Base-by-base conservation (phyloP, 1,140 invertebrate genomes). In the Calephelis nemesis region DNA sequence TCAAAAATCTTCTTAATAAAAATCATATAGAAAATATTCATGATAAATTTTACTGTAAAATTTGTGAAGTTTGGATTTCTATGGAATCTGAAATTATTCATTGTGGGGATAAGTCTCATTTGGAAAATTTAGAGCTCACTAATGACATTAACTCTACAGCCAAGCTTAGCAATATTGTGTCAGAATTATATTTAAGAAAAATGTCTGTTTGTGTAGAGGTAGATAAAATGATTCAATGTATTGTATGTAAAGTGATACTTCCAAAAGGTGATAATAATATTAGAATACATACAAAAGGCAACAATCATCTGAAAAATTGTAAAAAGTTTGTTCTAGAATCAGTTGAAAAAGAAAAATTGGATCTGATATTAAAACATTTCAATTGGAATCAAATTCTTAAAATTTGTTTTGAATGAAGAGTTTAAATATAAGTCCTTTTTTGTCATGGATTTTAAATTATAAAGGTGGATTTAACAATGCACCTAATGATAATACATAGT, bases 31-130 rank as follows among this genome's bases (percentile, higher is more conserved):
- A 54, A 10, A 54, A 19, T 30, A 11, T 30, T 30, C 15, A 54
- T 19, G 52, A 19, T 12, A 54, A 54, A 30, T 54, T 11, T 54
- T 54, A 54, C 19, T 54, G 52, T 30, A 54, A 54, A 54, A 39
- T 39, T 30, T 58, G 52, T 58, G 19, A 5, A 10, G 52, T 58
- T 6, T 39, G 19, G 9, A 58, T 58, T 39, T 15, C 19, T 11
- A 11, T 39, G 15, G 19, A 58, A 39, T 12, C 6, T 58, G 52
- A 58, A 58, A 58, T 58, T 11, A 4, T 58, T 9, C 52, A 58
- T 58, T 58, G 52, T 7, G 19, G 1, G 11, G 52, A 58, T 39
- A 58, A 58, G 19, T 11, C 11, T 11, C 52, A 58, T 58, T 58
- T 58, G 11, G 52, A 58, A 58, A 58, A 58, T 11, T 7, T 58